Percentiles rank a stretch among this genome's conserved stretches.
phyloP scores from a whole-genome alignment of 2,888 invertebrate genomes.

The Athalia rosae region DNA sequence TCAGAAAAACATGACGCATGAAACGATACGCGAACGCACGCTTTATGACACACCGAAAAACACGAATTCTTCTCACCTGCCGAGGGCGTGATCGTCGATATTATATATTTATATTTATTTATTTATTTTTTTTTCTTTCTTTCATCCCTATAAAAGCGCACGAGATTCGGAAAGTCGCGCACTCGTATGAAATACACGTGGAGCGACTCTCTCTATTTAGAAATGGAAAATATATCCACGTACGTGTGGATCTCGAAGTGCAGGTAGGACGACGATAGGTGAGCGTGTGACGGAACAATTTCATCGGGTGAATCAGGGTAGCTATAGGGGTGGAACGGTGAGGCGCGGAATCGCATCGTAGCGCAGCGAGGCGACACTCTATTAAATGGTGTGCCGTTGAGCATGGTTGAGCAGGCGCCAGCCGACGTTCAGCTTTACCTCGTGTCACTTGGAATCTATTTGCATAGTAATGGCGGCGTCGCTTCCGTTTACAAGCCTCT shows the following conservation, averaged over 20 bases:
- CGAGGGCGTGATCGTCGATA: no score
- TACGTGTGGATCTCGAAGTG: neutral
- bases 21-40: no score
- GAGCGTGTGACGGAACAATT: slow-evolving; percentile 59
- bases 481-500: slow-evolving; percentile 60
- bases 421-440: slow-evolving; percentile 65
- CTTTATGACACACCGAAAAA: no score
- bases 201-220: neutral
- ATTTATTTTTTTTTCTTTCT: no score
- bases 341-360: neutral
- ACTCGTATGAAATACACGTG: no score
- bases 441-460: slow-evolving; percentile 70
- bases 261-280: neutral
- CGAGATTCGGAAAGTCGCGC: no score
- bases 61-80: no score
- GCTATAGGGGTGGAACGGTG: neutral
- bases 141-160: no score
- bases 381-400: slow-evolving; percentile 60
- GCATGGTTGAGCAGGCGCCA: slow-evolving; percentile 61
- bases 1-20: no score
- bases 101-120: no score
- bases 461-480: slow-evolving; percentile 71
- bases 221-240: no score
- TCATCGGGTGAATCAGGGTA: slow-evolving; percentile 66
- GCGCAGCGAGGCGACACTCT: slow-evolving; percentile 47